A percentile compares a stretch with the other conserved stretches of the same genome.
Evolutionary conservation across 2,797 vertebrate species (phyloP).

Genomic region (Sebastes taczanowskii): DNA sequence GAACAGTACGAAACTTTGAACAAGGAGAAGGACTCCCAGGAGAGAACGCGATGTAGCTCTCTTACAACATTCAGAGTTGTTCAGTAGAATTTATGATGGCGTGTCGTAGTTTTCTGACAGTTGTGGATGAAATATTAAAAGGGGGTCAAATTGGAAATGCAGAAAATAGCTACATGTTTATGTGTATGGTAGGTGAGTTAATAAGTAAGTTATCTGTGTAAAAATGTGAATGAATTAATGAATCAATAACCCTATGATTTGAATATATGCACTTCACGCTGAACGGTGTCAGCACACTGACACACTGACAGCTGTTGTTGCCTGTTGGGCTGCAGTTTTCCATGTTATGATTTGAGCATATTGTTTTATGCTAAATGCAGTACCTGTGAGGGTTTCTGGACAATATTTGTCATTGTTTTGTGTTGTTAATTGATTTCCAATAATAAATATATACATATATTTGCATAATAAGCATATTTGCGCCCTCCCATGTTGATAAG

Average conservation of each 20-base stretch:
- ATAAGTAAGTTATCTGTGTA: neutral
- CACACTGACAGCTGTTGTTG: neutral
- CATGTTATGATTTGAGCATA: too few species aligned
- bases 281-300: neutral
- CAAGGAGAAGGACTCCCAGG: neutral
- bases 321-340: rapidly evolving
- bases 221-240: neutral
- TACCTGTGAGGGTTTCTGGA: too few species aligned
- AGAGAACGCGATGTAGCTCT: neutral
- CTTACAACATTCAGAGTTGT: neutral
- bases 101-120: neutral
- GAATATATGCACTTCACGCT: neutral
- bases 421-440: too few species aligned
- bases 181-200: neutral
- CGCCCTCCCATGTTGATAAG: too few species aligned
- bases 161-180: neutral
- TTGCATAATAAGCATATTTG: too few species aligned
- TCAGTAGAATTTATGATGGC: neutral
- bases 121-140: neutral
- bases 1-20: neutral
- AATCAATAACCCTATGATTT: neutral
- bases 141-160: neutral
- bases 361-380: too few species aligned
- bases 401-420: too few species aligned
- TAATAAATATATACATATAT: too few species aligned